A percentile compares a stretch with the other conserved stretches of the same genome.
Evolutionary conservation across 2,888 invertebrate species (phyloP).

Genomic region (Sesamia inferens): DNA sequence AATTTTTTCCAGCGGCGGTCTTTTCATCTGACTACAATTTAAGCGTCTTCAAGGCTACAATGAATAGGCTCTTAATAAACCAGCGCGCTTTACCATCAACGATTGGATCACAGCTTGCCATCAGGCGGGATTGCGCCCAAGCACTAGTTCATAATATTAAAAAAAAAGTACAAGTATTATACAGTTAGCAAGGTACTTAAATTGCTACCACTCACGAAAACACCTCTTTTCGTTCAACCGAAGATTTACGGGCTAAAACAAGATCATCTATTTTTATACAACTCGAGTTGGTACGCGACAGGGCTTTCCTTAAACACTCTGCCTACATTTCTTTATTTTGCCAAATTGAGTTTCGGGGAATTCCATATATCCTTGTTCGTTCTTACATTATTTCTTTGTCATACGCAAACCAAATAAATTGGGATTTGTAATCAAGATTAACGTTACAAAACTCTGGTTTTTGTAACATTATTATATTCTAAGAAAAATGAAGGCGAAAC

Average conservation of each 20-base stretch:
- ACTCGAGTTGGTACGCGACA: background rate
- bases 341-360: slow-evolving; percentile 12
- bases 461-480: background rate
- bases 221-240: background rate
- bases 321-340: background rate
- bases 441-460: slow-evolving; percentile 1
- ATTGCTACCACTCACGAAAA: too few species aligned
- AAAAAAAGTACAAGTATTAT: background rate
- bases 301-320: slow-evolving; percentile 11
- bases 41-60: too few species aligned
- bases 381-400: background rate
- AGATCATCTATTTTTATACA: background rate
- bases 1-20: too few species aligned
- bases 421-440: slow-evolving; percentile 32
- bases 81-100: too few species aligned
- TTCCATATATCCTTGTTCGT: slow-evolving; percentile 8
- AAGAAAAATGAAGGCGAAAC: background rate
- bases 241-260: background rate
- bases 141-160: too few species aligned
- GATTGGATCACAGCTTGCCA: too few species aligned
- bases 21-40: too few species aligned
- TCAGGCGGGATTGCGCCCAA: too few species aligned
- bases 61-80: too few species aligned
- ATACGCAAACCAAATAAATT: slow-evolving; percentile 23
- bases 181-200: background rate